Conservation (phyloP, 2,888 invertebrate genomes). For the Glyphotaelius pellucidus region DNA sequence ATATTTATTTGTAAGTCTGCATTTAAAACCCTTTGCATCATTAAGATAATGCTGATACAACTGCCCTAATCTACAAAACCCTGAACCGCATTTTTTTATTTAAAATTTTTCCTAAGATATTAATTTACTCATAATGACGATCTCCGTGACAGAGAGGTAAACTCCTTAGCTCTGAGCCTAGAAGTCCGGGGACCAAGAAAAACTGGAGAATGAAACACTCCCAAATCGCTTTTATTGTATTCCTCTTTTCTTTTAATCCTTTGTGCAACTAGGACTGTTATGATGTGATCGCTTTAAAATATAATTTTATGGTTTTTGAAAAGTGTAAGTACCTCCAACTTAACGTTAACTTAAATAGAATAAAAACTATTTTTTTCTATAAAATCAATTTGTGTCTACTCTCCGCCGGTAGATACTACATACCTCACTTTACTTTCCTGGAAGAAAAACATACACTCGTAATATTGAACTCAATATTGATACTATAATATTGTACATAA, state of each 20-base stretch:
- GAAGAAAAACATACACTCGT: constrained; percentile 11
- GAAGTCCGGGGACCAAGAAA: background rate
- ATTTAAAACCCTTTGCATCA: background rate
- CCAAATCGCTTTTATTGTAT: no score
- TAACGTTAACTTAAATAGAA: background rate
- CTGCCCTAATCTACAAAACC: background rate
- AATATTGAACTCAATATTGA: constrained; percentile 40
- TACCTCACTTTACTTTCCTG: background rate
- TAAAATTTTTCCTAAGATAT: background rate
- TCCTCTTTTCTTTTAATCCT: no score
- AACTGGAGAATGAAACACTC: no score
- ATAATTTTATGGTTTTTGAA: no score
- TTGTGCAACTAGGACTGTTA: no score
- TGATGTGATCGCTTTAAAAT: no score
- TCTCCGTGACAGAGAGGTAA: no score
- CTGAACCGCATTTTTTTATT: background rate
- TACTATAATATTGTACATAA: background rate
- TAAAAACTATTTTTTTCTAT: background rate
- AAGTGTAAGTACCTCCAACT: background rate
- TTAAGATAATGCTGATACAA: background rate
- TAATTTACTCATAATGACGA: background rate
- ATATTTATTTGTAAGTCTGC: background rate
- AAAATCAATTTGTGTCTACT: background rate
- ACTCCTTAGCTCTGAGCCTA: no score
- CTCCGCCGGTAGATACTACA: no score